A percentile compares a stretch with the other conserved stretches of the same genome.
phyloP scores from a whole-genome alignment of 2,888 invertebrate species.

The Emmelina monodactyla region DNA sequence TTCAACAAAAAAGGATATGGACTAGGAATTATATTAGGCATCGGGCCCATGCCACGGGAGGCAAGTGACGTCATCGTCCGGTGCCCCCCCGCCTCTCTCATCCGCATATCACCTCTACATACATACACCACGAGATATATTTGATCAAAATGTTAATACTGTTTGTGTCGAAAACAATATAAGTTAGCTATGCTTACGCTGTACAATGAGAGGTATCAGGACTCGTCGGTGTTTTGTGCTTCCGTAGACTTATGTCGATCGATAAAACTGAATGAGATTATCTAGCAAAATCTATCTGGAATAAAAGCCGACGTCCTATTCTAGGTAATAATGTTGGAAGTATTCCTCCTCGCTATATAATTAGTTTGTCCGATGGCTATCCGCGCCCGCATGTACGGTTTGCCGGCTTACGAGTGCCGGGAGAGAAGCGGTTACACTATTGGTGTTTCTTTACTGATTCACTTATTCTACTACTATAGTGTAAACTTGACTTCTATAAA shows the following conservation, averaged over 20 bases:
- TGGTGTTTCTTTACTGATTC: constrained; percentile 65
- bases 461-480: constrained; percentile 64
- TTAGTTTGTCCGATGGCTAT: constrained; percentile 51
- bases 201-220: constrained; percentile 45
- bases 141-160: constrained; percentile 60
- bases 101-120: constrained; percentile 59
- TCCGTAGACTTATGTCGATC: constrained; percentile 51
- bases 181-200: constrained; percentile 37
- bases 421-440: constrained; percentile 66
- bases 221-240: constrained; percentile 61
- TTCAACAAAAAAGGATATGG: constrained; percentile 66
- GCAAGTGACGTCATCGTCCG: neutral
- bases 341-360: constrained; percentile 53
- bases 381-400: constrained; percentile 20
- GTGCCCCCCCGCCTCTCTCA: constrained; percentile 26
- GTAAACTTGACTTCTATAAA: constrained; percentile 63
- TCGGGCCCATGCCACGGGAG: constrained; percentile 26
- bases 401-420: constrained; percentile 46
- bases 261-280: constrained; percentile 32
- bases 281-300: constrained; percentile 66
- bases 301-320: constrained; percentile 62
- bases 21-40: constrained; percentile 66
- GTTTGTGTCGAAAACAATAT: constrained; percentile 51
- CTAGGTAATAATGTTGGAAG: constrained; percentile 62
- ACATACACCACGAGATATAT: constrained; percentile 47